Evolutionary conservation across 2,113 vertebrate species (phyloP).

Genomic region (Engraulis encrasicolus): DNA sequence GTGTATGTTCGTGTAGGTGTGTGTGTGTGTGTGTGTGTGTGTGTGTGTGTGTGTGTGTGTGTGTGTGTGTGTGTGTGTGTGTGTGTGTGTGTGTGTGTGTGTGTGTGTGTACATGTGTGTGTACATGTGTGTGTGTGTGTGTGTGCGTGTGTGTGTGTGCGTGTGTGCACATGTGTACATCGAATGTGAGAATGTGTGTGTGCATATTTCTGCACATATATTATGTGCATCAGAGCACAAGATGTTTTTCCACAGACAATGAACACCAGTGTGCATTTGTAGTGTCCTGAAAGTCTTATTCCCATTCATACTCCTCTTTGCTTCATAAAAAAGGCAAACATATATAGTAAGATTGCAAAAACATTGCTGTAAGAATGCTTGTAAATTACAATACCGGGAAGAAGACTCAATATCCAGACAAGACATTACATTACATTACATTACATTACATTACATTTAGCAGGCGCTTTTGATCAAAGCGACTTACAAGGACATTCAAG

Average conservation of each 20-base stretch:
- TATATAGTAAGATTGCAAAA: background rate
- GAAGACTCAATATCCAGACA: background rate
- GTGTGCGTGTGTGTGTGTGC: background rate
- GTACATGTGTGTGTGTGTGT: background rate
- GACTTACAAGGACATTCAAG: too few relatives aligned
- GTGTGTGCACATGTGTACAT: too few relatives aligned
- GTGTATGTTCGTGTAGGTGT: too few relatives aligned
- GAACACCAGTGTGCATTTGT: background rate
- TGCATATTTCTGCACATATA: too few relatives aligned
- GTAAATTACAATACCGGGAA: background rate
- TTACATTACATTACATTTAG: too few relatives aligned
- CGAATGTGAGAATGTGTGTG: too few relatives aligned
- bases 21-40: too few relatives aligned
- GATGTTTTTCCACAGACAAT: too few relatives aligned
- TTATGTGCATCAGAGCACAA: too few relatives aligned
- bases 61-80: background rate
- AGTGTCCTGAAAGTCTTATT: background rate
- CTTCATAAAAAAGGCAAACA: background rate
- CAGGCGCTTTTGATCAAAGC: too few relatives aligned
- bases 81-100: background rate
- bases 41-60: background rate
- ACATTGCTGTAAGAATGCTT: background rate
- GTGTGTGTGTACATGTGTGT: background rate
- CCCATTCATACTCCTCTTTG: background rate
- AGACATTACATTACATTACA: too few relatives aligned